phyloP scores from a whole-genome alignment of 2,888 invertebrate genomes.

The Cylloceria caligata region DNA sequence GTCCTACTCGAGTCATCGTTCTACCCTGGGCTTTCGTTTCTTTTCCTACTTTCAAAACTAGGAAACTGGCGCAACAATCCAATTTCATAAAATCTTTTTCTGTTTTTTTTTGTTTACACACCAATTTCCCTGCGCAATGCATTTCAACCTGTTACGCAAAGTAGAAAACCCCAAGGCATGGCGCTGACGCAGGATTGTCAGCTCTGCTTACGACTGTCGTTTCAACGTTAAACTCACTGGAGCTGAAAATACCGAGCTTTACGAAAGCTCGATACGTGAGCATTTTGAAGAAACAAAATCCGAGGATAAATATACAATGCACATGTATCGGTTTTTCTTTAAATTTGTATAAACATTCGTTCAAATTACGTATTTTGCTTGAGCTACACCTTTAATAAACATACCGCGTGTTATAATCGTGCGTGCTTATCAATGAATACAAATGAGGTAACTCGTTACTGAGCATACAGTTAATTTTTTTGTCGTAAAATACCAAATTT shows the following conservation, averaged over 20 bases:
- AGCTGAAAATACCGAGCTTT: constrained; percentile 3
- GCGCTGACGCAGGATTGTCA: neutral
- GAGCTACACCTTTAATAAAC: too few species aligned
- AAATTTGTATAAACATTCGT: neutral
- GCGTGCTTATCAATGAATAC: neutral
- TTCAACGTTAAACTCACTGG: constrained; percentile 6
- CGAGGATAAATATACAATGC: neutral
- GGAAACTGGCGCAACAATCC: neutral
- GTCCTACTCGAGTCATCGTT: neutral
- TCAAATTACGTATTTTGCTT: too few species aligned
- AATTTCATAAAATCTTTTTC: neutral
- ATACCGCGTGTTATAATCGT: neutral
- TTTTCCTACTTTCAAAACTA: neutral
- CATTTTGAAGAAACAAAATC: neutral
- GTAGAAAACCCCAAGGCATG: neutral
- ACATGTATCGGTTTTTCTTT: neutral
- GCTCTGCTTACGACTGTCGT: constrained; percentile 12
- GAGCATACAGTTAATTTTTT: too few species aligned
- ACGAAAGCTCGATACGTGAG: neutral
- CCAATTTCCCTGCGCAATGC: neutral
- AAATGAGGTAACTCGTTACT: neutral
- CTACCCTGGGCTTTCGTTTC: neutral
- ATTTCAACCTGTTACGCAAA: constrained; percentile 7
- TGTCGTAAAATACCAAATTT: too few species aligned
- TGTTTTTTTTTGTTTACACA: constrained; percentile 7